phyloP scores from a whole-genome alignment of 1,140 invertebrate genomes.

The Bombus superbus region DNA sequence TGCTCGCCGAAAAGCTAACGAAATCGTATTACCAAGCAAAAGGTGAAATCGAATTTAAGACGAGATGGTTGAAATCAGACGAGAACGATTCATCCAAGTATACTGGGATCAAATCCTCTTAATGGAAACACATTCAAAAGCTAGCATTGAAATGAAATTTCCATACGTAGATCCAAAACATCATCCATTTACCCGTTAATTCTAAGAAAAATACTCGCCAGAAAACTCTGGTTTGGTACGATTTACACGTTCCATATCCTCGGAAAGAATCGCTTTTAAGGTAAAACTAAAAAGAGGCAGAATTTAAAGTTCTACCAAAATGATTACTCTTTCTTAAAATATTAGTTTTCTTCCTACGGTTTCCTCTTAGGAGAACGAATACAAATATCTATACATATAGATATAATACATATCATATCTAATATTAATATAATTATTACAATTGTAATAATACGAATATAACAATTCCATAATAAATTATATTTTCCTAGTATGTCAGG shows the following conservation, averaged over 20 bases:
- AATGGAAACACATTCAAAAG: background rate
- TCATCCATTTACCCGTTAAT: too few species aligned
- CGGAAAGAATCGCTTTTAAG: background rate
- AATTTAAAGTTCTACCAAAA: too few species aligned
- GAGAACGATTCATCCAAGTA: background rate
- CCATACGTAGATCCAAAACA: background rate
- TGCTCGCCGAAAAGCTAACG: background rate
- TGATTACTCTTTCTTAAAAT: background rate
- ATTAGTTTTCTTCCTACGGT: background rate
- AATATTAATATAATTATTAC: too few species aligned
- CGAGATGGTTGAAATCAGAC: conserved; percentile 11
- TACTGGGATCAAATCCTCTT: background rate
- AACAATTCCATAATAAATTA: background rate
- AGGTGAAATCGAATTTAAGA: conserved; percentile 18
- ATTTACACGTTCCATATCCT: too few species aligned
- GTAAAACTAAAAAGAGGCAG: too few species aligned
- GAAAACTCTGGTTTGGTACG: too few species aligned
- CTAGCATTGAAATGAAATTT: background rate
- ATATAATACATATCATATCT: too few species aligned
- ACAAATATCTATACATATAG: too few species aligned
- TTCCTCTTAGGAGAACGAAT: background rate
- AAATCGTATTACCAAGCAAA: conserved; percentile 4
- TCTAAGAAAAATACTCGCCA: background rate
- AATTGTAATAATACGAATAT: too few species aligned
- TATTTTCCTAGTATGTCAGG: background rate